Evolutionary conservation across 2,113 vertebrate genomes (phyloP).

Genomic region (Cricetomys ansorgei): DNA sequence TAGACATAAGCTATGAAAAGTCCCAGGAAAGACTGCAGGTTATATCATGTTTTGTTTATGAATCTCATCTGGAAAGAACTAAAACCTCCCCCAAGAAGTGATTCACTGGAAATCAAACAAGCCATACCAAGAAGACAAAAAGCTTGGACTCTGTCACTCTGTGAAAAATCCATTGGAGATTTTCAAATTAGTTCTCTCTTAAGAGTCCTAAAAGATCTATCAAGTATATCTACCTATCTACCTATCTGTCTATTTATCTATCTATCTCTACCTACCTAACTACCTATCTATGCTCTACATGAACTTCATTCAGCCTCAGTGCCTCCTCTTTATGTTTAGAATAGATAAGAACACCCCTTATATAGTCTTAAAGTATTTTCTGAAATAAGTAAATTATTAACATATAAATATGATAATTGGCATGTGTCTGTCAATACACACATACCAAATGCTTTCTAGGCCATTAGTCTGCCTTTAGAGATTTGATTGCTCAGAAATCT

Average conservation of each 20-base stretch:
- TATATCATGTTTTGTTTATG: conserved; percentile 35
- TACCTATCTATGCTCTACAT: not conserved
- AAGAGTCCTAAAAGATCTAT: not conserved
- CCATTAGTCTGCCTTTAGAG: not conserved
- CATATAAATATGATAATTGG: not conserved
- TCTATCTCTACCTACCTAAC: not conserved
- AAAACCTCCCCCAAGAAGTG: conserved; percentile 12
- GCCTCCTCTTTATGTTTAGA: not conserved
- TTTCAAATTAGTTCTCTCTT: conserved; percentile 2
- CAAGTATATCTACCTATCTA: not conserved
- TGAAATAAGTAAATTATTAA: not conserved
- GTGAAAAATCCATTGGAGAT: not conserved
- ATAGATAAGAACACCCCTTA: not conserved
- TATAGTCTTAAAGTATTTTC: not conserved
- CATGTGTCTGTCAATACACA: not conserved
- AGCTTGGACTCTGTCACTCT: not conserved
- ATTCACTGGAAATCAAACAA: conserved; percentile 56
- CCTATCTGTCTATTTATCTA: not conserved
- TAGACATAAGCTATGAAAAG: conserved; percentile 1
- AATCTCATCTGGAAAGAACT: conserved; percentile 46
- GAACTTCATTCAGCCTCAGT: not conserved
- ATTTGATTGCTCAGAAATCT: conserved; percentile 13
- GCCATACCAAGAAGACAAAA: conserved; percentile 15
- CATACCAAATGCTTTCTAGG: not conserved
- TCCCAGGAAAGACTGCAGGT: not conserved